Evolutionary conservation across 2,797 vertebrate species (phyloP), one percentile per base, ranked within the genome.

Genomic region (Neosalanx taihuensis): DNA sequence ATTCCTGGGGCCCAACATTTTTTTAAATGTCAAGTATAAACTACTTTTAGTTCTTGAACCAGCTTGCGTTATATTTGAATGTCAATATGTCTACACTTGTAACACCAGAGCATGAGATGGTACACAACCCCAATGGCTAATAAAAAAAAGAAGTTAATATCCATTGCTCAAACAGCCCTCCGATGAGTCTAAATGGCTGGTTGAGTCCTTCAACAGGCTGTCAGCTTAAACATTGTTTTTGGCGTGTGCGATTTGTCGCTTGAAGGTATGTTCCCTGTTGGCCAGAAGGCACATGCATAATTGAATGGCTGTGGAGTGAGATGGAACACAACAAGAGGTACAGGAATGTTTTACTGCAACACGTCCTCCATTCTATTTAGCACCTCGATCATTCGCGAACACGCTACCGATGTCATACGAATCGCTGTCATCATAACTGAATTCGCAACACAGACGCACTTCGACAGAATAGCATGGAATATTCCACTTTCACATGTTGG

Each of bases 221-320:
- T 87, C 82, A 85, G 81, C 53, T 79, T 69, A 77, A 76, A 88
- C 85, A 87, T 84, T 87, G 81, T 75, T 74, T 78, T 78, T 75
- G 81, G 77, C 64, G 73, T 77, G 72, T 64, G 69, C 76, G 81
- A 85, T 81, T 85, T 83, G 78, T 84, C 76, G 80, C 83, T 83
- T 68, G 62, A 76, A 87, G 85, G 81, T 84, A 80, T 78, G 70
- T 77, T 75, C 73, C 73, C 75, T 76, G 73, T 75, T 59, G 76
- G 80, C 81, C 81, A 69, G 69, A 65, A 84, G 84, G 82, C 79
- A 80, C 82, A 83, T 87, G 74, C 76, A 88, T 89, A 84, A 87
- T 89, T 88, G 74, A 87, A 82, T 70, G 56, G 35, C 61, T 76
- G 78, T 31, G 76, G 77, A 86, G 65, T 77, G 76, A 71, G 20